phyloP scores from a whole-genome alignment of 2,113 vertebrate genomes.

The Thymallus thymallus region DNA sequence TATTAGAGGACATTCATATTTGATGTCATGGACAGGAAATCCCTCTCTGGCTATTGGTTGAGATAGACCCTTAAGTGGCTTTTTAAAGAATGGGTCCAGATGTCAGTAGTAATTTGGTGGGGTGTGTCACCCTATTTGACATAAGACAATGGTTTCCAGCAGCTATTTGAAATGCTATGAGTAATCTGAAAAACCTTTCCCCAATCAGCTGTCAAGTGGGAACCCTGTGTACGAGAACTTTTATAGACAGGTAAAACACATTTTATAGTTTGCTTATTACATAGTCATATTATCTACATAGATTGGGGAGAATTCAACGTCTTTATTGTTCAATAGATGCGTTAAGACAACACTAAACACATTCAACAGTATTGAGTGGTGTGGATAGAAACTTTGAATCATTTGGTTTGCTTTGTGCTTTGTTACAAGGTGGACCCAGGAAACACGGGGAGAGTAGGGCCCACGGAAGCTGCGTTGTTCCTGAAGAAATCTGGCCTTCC shows the following conservation, averaged over 20 bases:
- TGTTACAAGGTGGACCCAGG: slow-evolving; percentile 87
- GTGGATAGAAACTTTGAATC: not conserved
- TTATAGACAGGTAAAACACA: slow-evolving; percentile 87
- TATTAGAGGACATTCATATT: not conserved
- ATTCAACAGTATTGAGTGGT: not conserved
- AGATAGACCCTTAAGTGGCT: not conserved
- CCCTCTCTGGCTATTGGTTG: not conserved
- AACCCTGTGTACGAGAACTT: slow-evolving; percentile 91
- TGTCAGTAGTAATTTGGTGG: not conserved
- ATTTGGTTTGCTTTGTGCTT: not conserved
- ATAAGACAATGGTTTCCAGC: not conserved
- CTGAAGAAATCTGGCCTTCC: slow-evolving; percentile 94
- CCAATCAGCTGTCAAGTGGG: slow-evolving; percentile 83
- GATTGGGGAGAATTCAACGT: not conserved
- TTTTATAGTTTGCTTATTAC: not conserved
- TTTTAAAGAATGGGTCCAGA: not conserved
- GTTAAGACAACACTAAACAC: not conserved
- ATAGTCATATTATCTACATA: not conserved
- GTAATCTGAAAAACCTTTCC: slow-evolving; percentile 21
- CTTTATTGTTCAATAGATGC: not conserved
- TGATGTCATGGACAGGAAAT: not conserved
- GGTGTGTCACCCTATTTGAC: not conserved
- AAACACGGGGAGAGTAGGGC: slow-evolving; percentile 87
- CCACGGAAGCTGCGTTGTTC: slow-evolving; percentile 91
- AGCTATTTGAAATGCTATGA: not conserved